Conservation (phyloP, 2,113 vertebrate species). For the Numenius arquata region DNA sequence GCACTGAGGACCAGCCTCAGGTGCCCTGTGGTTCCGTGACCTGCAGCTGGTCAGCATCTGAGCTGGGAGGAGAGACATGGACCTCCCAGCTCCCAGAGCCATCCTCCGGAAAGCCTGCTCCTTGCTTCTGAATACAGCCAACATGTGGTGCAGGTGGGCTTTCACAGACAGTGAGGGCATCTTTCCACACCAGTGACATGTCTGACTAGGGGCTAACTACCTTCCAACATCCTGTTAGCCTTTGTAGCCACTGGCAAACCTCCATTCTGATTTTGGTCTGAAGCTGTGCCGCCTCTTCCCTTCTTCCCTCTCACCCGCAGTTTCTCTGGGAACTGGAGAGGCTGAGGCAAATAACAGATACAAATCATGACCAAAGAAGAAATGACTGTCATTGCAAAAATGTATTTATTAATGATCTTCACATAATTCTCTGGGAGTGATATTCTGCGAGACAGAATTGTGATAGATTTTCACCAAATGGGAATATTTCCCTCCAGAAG, state of each 20-base stretch:
- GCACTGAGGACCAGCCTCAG: neutral
- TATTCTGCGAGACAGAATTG: constrained; percentile 57
- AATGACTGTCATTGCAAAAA: constrained; percentile 50
- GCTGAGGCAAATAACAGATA: constrained; percentile 20
- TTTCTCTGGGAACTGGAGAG: neutral
- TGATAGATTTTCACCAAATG: constrained; percentile 67
- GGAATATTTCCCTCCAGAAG: constrained; percentile 69
- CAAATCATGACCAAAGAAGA: constrained; percentile 56
- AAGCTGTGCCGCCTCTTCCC: neutral
- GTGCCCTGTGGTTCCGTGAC: accelerated
- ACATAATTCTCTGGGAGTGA: constrained; percentile 50
- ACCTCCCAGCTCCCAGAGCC: accelerated
- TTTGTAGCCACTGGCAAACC: neutral
- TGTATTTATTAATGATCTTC: constrained; percentile 64
- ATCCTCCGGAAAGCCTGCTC: neutral
- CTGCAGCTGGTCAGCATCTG: neutral
- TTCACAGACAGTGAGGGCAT: accelerated
- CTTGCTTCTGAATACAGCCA: accelerated
- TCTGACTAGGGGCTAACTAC: too few species aligned
- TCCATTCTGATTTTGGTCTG: neutral
- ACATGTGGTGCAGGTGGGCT: accelerated
- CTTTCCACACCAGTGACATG: too few species aligned
- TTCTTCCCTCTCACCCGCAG: neutral
- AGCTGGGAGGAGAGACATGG: neutral
- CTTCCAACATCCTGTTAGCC: accelerated